A percentile compares a stretch with the other conserved stretches of the same genome.
Conservation (phyloP, 2,888 invertebrate genomes). For the Xylota sylvarum region DNA sequence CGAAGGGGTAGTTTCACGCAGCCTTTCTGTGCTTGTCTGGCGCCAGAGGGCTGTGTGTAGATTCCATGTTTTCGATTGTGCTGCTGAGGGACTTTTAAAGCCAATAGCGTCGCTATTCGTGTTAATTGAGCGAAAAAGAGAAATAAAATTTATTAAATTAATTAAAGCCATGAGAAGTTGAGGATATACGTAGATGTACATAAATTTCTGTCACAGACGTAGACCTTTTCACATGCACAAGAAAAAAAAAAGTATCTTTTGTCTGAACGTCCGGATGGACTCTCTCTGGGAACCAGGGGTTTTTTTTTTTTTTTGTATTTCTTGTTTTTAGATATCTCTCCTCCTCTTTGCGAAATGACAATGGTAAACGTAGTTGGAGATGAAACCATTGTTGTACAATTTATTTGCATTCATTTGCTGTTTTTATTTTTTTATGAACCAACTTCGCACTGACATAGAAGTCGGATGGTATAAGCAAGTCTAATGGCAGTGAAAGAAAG, state of each 20-base stretch:
- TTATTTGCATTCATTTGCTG: conserved; percentile 59
- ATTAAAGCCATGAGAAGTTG: conserved; percentile 38
- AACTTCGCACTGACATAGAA: conserved; percentile 20
- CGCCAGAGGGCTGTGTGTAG: conserved; percentile 24
- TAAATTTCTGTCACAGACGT: conserved; percentile 53
- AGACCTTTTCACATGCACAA: not conserved
- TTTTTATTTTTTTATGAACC: not conserved
- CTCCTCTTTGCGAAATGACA: conserved; percentile 32
- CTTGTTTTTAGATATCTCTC: not conserved
- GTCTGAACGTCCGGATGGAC: not conserved
- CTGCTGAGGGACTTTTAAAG: conserved; percentile 16
- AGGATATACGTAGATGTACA: too few species aligned
- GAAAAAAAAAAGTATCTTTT: conserved; percentile 22
- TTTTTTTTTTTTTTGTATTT: conserved; percentile 16
- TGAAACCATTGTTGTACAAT: conserved; percentile 55
- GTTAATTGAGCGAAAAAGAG: conserved; percentile 33
- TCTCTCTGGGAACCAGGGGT: conserved; percentile 33
- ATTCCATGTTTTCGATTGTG: conserved; percentile 19
- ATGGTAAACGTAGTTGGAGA: conserved; percentile 10
- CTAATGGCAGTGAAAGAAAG: conserved; percentile 25
- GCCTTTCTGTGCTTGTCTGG: conserved; percentile 5
- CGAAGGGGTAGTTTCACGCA: conserved; percentile 11
- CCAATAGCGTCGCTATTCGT: conserved; percentile 26
- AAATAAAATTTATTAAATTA: conserved; percentile 63
- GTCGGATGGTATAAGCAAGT: not conserved